phyloP scores from a whole-genome alignment of 2,113 vertebrate species.

The Opisthocomus hoazin region DNA sequence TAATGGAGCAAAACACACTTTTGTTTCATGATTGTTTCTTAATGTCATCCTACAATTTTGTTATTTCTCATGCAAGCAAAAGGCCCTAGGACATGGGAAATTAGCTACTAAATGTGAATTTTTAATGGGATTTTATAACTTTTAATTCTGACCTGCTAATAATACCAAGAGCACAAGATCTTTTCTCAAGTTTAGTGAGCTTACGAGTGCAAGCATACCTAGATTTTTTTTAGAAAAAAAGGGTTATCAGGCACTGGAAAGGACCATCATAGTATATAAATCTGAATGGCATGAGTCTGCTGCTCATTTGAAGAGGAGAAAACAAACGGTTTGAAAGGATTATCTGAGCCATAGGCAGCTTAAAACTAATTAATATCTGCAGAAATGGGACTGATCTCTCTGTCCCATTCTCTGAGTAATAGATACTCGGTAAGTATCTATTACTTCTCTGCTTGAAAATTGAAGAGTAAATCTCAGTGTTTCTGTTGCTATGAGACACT shows the following conservation, averaged over 20 bases:
- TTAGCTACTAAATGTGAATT: conserved; percentile 2
- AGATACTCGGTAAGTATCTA: neutral
- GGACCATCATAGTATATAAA: neutral
- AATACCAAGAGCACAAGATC: neutral
- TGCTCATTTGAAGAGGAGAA: neutral
- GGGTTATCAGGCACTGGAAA: neutral
- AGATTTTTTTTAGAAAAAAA: neutral
- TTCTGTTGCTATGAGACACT: conserved; percentile 27
- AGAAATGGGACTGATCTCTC: neutral
- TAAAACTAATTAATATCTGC: neutral
- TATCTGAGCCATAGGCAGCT: neutral
- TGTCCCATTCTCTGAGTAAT: no score
- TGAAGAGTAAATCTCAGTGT: neutral
- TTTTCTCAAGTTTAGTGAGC: neutral
- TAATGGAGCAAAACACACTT: conserved; percentile 67
- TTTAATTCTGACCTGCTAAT: neutral
- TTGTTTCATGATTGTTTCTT: conserved; percentile 57
- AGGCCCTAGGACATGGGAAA: neutral
- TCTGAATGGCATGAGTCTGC: neutral
- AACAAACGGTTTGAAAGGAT: neutral
- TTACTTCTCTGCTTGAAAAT: neutral
- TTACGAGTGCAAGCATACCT: neutral
- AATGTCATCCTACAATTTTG: conserved; percentile 55
- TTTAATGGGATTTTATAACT: neutral
- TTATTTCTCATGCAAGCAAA: conserved; percentile 40